A percentile compares a stretch with the other conserved stretches of the same genome.
phyloP scores from a whole-genome alignment of 2,888 invertebrate genomes.

The Hypolimnas misippus region DNA sequence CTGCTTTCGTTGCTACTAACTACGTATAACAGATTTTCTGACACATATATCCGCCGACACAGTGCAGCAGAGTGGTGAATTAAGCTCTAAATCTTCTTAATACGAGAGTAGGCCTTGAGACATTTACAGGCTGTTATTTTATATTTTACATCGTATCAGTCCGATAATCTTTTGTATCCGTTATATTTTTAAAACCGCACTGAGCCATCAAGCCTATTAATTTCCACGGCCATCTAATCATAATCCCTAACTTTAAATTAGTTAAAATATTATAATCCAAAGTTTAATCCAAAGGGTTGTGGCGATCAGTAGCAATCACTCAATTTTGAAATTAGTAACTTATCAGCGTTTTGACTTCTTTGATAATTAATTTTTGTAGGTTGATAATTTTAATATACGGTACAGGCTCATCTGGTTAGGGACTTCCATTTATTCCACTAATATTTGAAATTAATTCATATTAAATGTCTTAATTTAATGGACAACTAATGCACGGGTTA shows the following conservation, averaged over 20 bases:
- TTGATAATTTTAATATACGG: background rate
- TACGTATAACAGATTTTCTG: too few relatives aligned
- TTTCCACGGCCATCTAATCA: background rate
- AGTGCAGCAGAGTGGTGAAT: too few relatives aligned
- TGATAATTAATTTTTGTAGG: background rate
- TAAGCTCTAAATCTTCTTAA: too few relatives aligned
- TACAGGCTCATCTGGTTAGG: too few relatives aligned
- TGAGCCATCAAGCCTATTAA: background rate
- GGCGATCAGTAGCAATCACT: background rate
- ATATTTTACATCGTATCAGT: background rate
- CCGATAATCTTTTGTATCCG: background rate
- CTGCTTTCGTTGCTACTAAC: too few relatives aligned
- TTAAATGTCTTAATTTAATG: too few relatives aligned
- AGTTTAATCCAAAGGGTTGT: background rate
- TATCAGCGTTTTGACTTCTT: background rate
- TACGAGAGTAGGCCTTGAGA: too few relatives aligned
- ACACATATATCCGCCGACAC: too few relatives aligned
- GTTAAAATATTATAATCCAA: background rate
- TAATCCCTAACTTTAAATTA: background rate
- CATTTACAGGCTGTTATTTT: too few relatives aligned
- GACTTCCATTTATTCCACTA: too few relatives aligned
- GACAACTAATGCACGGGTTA: too few relatives aligned
- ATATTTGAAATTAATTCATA: too few relatives aligned
- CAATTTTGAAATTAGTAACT: background rate
- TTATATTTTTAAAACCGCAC: background rate